A percentile compares a stretch with the other conserved stretches of the same genome.
Evolutionary conservation across 2,113 vertebrate genomes (phyloP).

Genomic region (Pelecanus crispus): DNA sequence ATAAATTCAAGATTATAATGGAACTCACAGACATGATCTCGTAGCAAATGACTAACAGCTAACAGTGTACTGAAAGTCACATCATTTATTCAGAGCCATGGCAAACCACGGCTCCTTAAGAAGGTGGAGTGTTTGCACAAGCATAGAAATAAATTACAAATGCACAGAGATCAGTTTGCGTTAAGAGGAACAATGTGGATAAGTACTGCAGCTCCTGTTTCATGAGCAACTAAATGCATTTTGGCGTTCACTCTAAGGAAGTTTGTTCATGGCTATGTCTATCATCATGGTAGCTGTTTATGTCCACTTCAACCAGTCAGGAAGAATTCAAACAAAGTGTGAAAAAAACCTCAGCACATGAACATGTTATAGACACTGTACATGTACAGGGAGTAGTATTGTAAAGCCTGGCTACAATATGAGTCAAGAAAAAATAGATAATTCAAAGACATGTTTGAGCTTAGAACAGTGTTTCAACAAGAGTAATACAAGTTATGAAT

Average conservation of each 20-base stretch:
- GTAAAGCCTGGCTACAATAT: neutral
- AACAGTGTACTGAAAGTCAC: neutral
- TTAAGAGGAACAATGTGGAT: neutral
- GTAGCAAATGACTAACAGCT: neutral
- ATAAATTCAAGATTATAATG: neutral
- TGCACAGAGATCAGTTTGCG: neutral
- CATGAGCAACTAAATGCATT: neutral
- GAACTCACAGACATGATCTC: neutral
- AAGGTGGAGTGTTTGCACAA: neutral
- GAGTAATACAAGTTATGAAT: neutral
- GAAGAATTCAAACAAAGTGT: neutral
- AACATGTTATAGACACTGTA: neutral
- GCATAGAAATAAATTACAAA: neutral
- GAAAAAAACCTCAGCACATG: neutral
- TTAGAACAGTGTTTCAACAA: neutral
- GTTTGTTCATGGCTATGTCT: neutral
- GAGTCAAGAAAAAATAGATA: neutral
- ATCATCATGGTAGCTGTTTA: neutral
- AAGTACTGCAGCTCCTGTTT: neutral
- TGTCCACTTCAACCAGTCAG: neutral
- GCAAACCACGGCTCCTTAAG: neutral
- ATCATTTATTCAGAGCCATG: neutral
- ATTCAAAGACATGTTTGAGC: neutral
- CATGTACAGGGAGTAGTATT: neutral
- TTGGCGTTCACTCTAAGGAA: neutral